Evolutionary conservation across 2,113 vertebrate species (phyloP), one percentile per base, ranked within the genome.

Genomic region (Lichenostomus cassidix): DNA sequence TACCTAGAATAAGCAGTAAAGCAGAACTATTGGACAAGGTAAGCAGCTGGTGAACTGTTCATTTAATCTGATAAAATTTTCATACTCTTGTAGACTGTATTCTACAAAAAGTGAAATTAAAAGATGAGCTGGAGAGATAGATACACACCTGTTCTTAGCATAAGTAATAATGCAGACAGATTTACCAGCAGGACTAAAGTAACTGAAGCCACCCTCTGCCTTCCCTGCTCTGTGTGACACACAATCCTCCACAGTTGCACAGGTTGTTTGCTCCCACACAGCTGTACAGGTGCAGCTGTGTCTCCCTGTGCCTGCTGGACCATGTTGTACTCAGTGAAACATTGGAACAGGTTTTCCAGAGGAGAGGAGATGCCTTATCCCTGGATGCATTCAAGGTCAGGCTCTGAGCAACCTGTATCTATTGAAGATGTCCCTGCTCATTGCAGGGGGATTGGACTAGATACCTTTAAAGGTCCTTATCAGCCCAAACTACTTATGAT

Each of bases 211-310:
- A 35, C 22, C 3, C 24, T 35, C 17, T 84, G 69, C 31, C n/a
- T 82, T 74, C 42, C 47, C 24, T 87, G 28, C 37, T 22, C 9
- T 62, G n/a, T 44, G 39, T 62, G 65, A 29, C 47, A 25, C 28
- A 3, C 0, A 0, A 28, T 69, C 5, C 37, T 67, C 37, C n/a
- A 1, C 25, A 35, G 52, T 28, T 0, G 0, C 35, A 33, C 10
- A 65, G 46, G 44, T 50, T 77, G 41, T 49, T 47, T 89, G 68
- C 59, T 90, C 58, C 41, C 55, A 58, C 80, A 29, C 20, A 73
- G 53, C 63, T 68, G 33, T 33, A 15, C 20, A 79, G 56, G 27
- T 20, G 5, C 75, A 71, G 52, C 65, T 82, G n/a, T 87, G 53
- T 60, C 69, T 87, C 19, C 35, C 47, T n/a, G 19, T 10, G 31